Evolutionary conservation across 1,140 invertebrate species (phyloP).

Genomic region (Aphaenogaster ashmeadi): DNA sequence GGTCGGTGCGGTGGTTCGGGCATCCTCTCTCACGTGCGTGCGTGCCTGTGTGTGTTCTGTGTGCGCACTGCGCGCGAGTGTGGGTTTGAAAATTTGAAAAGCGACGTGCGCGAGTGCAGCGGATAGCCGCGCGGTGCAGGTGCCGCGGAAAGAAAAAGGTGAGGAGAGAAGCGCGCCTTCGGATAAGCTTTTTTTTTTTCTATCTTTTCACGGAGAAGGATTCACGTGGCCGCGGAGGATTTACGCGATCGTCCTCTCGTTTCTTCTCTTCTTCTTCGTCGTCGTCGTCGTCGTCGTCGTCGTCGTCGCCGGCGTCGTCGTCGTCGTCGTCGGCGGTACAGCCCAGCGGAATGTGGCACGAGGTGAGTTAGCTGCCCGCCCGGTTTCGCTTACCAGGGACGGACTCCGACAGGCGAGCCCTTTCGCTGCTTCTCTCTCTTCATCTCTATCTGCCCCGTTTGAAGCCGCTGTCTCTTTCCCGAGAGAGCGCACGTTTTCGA

Average conservation of each 20-base stretch:
- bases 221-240: not conserved
- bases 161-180: not conserved
- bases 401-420: constrained; percentile 66
- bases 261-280: not conserved
- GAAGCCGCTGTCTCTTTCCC: not conserved
- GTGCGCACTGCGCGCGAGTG: constrained; percentile 6
- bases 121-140: constrained; percentile 48
- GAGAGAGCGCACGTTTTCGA: constrained; percentile 22
- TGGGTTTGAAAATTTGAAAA: constrained; percentile 71
- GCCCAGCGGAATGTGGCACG: constrained; percentile 83
- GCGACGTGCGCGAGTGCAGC: constrained; percentile 42
- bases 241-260: not conserved
- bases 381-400: constrained; percentile 78
- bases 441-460: not conserved
- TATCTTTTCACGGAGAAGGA: not conserved
- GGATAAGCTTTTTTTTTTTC: not conserved
- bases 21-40: constrained; percentile 68
- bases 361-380: constrained; percentile 83
- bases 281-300: constrained; percentile 55
- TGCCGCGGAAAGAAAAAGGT: constrained; percentile 35
- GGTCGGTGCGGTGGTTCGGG: constrained; percentile 8
- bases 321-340: constrained; percentile 66
- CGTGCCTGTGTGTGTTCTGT: constrained; percentile 28
- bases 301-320: constrained; percentile 42
- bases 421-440: constrained; percentile 61